Conservation (phyloP, 2,888 invertebrate genomes). For the Phyllotreta cruciferae region DNA sequence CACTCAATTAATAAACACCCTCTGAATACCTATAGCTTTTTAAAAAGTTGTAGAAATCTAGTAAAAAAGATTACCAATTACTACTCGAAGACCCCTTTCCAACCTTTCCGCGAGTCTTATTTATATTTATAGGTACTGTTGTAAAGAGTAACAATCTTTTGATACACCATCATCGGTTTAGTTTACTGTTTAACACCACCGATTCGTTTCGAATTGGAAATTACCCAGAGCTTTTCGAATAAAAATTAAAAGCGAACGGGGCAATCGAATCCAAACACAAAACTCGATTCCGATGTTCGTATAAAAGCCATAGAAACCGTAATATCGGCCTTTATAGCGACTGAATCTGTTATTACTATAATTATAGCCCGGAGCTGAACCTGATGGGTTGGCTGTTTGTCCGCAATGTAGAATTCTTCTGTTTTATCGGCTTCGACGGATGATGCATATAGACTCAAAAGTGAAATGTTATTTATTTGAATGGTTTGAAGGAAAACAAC, state of each 20-base stretch:
- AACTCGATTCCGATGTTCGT: slow-evolving; percentile 38
- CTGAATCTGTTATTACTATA: slow-evolving; percentile 60
- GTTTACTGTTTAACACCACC: no score
- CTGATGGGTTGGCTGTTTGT: slow-evolving; percentile 55
- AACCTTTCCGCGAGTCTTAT: no score
- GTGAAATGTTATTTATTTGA: slow-evolving; percentile 47
- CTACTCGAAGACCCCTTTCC: no score
- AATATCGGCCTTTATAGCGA: slow-evolving; percentile 55
- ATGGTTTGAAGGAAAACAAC: slow-evolving; percentile 36
- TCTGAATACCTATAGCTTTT: no score
- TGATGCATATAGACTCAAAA: slow-evolving; percentile 37
- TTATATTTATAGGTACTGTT: no score
- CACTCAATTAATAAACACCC: no score
- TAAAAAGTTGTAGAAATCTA: no score
- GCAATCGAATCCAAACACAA: slow-evolving; percentile 40
- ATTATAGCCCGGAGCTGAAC: slow-evolving; percentile 56
- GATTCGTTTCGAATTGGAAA: slow-evolving; percentile 2
- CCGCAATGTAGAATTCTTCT: slow-evolving; percentile 43
- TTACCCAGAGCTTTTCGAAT: slow-evolving; percentile 4
- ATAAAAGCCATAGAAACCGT: slow-evolving; percentile 54
- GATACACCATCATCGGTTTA: no score
- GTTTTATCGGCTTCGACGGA: slow-evolving; percentile 39
- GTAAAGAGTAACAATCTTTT: no score
- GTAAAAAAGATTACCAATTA: no score
- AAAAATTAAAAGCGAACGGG: slow-evolving; percentile 27